Conservation (phyloP, 2,888 invertebrate species). For the Nineta flava region DNA sequence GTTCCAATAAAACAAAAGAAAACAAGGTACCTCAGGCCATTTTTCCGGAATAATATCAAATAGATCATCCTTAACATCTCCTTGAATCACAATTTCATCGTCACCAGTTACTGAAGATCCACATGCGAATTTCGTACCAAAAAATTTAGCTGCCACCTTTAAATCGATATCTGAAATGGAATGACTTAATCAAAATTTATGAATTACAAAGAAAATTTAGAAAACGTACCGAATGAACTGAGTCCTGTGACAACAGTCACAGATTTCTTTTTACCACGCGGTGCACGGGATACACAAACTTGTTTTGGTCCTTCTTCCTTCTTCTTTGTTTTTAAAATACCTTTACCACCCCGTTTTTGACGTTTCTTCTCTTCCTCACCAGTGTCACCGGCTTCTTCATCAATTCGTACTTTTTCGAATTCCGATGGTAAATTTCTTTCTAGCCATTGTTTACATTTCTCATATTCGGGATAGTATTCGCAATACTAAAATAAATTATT, state of each 20-base stretch:
- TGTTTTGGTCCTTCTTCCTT: slow-evolving; percentile 80
- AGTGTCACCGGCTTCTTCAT: slow-evolving; percentile 46
- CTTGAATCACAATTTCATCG: slow-evolving; percentile 98
- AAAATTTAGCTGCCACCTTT: slow-evolving; percentile 95
- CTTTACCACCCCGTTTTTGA: slow-evolving; percentile 94
- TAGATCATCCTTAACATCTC: slow-evolving; percentile 95
- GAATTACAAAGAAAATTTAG: too few species aligned
- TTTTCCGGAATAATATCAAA: slow-evolving; percentile 97
- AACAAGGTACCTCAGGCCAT: slow-evolving; percentile 78
- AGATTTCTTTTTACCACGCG: slow-evolving; percentile 96
- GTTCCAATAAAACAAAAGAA: neutral
- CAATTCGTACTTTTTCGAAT: slow-evolving; percentile 74
- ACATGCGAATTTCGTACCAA: slow-evolving; percentile 95
- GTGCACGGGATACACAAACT: slow-evolving; percentile 73
- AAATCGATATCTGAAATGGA: slow-evolving; percentile 73
- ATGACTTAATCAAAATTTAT: slow-evolving; percentile 3
- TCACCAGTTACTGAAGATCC: slow-evolving; percentile 98
- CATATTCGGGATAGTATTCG: slow-evolving; percentile 94
- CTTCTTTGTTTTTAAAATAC: slow-evolving; percentile 87
- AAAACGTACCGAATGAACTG: slow-evolving; percentile 67
- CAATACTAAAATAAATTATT: slow-evolving; percentile 55
- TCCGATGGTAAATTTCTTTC: slow-evolving; percentile 87
- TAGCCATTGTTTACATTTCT: slow-evolving; percentile 94
- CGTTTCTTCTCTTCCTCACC: slow-evolving; percentile 81
- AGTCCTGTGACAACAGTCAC: slow-evolving; percentile 95